Conservation (phyloP, 2,113 vertebrate species). For the Rhea americana region DNA sequence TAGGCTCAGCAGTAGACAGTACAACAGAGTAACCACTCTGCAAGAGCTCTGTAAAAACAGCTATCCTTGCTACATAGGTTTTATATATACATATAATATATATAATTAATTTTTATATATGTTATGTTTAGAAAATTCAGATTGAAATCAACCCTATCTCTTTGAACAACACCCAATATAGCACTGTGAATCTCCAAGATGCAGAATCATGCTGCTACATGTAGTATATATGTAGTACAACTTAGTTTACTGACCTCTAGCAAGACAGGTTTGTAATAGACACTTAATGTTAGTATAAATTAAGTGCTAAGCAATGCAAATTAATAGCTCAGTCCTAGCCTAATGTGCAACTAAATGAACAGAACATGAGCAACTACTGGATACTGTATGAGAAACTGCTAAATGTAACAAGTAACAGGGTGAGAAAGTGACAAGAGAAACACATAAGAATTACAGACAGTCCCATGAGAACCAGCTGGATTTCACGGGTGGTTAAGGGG, state of each 20-base stretch:
- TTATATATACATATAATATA: not conserved
- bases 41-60: not conserved
- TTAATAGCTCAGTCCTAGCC: not conserved
- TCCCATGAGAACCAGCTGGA: not conserved
- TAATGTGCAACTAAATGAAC: not conserved
- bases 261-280: not conserved
- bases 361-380: not conserved
- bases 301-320: not conserved
- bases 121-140: not conserved
- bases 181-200: not conserved
- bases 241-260: not conserved
- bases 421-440: not conserved
- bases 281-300: not conserved
- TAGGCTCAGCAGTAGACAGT: not conserved
- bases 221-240: not conserved
- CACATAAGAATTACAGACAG: not conserved
- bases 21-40: not conserved
- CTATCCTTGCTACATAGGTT: not conserved
- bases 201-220: no score
- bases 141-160: not conserved
- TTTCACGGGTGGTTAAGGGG: not conserved
- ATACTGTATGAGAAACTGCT: not conserved
- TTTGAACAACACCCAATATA: not conserved
- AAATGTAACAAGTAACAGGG: not conserved
- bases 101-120: not conserved